These are phyloP conservation scores for Tolypeutes matacus DNA, from an alignment of 2,797 vertebrate genomes.

Conservation along the genomic window DNA sequence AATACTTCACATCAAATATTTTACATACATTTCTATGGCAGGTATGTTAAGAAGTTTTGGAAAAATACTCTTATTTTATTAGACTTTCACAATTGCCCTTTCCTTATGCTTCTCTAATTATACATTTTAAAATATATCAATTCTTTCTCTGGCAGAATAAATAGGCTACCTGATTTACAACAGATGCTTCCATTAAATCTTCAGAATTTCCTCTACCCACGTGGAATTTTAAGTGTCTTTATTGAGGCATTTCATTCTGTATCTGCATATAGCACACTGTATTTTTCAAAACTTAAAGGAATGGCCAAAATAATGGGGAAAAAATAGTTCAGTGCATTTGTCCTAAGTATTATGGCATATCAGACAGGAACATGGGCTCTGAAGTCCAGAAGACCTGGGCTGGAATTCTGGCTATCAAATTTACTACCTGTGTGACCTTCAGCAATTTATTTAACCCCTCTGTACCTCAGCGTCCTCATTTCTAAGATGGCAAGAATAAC, in stretches of 20 bases:
- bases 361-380: neutral
- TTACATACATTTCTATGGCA: conserved; percentile 73
- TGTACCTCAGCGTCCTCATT: conserved; percentile 12
- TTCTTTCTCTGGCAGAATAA: conserved; percentile 61
- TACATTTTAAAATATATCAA: conserved; percentile 79
- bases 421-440: neutral
- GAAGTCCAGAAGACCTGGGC: neutral
- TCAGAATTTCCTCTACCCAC: conserved; percentile 69
- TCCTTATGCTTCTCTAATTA: conserved; percentile 74
- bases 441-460: conserved; percentile 38
- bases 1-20: conserved; percentile 80
- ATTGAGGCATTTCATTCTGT: conserved; percentile 1
- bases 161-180: conserved; percentile 73
- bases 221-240: conserved; percentile 55
- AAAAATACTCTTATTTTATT: conserved; percentile 51
- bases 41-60: conserved; percentile 52
- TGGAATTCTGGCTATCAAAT: neutral
- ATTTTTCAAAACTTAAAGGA: neutral
- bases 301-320: neutral
- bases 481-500: conserved; percentile 38
- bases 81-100: conserved; percentile 73
- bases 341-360: neutral
- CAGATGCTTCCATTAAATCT: conserved; percentile 56
- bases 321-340: neutral
- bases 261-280: neutral